These are phyloP conservation scores for Meandrina meandrites DNA, from an alignment of 92 coral and sea anemone genomes.

Conservation along the genomic window DNA sequence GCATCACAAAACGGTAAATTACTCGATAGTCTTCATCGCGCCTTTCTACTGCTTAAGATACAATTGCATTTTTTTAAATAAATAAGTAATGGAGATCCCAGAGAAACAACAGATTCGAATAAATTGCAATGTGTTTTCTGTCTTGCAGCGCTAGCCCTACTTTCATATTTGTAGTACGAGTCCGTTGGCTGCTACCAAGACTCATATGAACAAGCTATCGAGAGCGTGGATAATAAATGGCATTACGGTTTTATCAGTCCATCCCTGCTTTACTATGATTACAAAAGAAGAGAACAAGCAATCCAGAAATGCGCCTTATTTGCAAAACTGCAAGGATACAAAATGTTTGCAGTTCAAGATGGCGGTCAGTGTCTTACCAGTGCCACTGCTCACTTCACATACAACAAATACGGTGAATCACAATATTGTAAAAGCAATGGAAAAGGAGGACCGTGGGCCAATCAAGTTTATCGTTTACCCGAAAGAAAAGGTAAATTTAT, in stretches of 20 bases:
- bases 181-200: constrained; percentile 1
- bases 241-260: not conserved
- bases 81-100: too few relatives aligned
- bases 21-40: too few relatives aligned
- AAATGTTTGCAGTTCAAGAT: constrained; percentile 37
- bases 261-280: not conserved
- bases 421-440: too few relatives aligned
- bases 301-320: not conserved
- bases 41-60: too few relatives aligned
- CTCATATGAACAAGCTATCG: not conserved
- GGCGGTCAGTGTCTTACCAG: constrained; percentile 37
- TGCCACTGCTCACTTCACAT: constrained; percentile 13
- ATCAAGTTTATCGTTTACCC: too few relatives aligned
- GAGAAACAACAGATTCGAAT: too few relatives aligned
- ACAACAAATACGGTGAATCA: too few relatives aligned
- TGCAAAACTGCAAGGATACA: constrained; percentile 19
- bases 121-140: not conserved
- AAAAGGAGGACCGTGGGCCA: too few relatives aligned
- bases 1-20: too few relatives aligned
- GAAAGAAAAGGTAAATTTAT: too few relatives aligned
- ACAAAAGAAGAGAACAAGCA: not conserved
- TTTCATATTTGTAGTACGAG: too few relatives aligned
- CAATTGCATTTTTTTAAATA: too few relatives aligned
- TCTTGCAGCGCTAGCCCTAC: not conserved
- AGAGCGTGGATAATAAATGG: not conserved